These are phyloP conservation scores for Acridotheres tristis DNA, from an alignment of 2,797 vertebrate genomes.

Conservation along the genomic window DNA sequence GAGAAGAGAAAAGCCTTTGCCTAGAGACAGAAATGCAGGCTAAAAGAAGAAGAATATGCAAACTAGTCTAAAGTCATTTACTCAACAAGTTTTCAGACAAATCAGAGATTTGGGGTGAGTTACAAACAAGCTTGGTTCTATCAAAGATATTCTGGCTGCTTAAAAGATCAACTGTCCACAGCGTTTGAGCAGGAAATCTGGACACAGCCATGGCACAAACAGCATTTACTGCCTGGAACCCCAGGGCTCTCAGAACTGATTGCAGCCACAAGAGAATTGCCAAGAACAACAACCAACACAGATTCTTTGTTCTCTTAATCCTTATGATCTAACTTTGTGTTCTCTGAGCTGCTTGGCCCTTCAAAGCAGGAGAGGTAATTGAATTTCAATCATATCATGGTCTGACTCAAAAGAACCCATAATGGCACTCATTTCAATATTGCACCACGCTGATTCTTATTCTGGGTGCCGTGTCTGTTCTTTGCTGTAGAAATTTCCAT, in stretches of 20 bases:
- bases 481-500: conserved; percentile 61
- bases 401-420: conserved; percentile 30
- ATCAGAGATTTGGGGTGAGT: neutral
- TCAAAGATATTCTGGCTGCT: neutral
- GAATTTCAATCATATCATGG: conserved; percentile 48
- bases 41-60: neutral
- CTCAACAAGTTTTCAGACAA: neutral
- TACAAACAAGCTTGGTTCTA: neutral
- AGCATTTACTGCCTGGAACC: neutral
- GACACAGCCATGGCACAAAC: neutral
- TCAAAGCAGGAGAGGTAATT: conserved; percentile 15
- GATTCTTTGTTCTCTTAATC: conserved; percentile 44
- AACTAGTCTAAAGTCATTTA: neutral
- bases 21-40: neutral
- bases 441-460: conserved; percentile 51
- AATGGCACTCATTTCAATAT: conserved; percentile 54
- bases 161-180: neutral
- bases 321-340: neutral
- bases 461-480: conserved; percentile 3
- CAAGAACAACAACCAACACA: neutral
- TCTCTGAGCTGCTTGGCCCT: conserved; percentile 26
- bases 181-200: neutral
- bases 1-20: neutral
- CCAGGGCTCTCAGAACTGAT: neutral
- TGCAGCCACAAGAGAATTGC: neutral